phyloP scores from a whole-genome alignment of 1,140 invertebrate genomes.

The Brachionus rubens region DNA sequence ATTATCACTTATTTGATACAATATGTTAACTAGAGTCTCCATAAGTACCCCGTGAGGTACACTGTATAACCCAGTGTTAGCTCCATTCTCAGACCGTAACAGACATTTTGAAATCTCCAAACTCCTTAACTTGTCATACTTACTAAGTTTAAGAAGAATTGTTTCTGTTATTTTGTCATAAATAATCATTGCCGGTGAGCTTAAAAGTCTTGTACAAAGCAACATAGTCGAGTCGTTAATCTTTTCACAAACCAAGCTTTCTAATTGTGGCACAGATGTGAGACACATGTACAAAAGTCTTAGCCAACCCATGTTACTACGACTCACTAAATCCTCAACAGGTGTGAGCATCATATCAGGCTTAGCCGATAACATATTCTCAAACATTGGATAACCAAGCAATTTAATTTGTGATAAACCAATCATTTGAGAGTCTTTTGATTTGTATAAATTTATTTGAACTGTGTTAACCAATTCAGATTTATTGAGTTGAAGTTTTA shows the following conservation, averaged over 20 bases:
- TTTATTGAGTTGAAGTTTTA: conserved; percentile 73
- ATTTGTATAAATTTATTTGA: conserved; percentile 71
- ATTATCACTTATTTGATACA: conserved; percentile 72
- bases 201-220: conserved; percentile 70
- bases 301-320: conserved; percentile 68
- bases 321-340: conserved; percentile 55
- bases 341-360: conserved; percentile 50
- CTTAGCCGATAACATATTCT: conserved; percentile 55
- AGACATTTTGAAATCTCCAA: conserved; percentile 58
- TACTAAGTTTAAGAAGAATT: conserved; percentile 59
- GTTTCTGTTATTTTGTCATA: conserved; percentile 58
- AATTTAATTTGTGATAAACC: conserved; percentile 81
- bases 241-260: conserved; percentile 49
- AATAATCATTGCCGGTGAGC: conserved; percentile 66
- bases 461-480: conserved; percentile 71
- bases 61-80: not conserved
- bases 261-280: conserved; percentile 61
- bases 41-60: conserved; percentile 54
- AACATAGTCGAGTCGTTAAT: conserved; percentile 64
- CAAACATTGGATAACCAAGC: conserved; percentile 74
- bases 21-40: conserved; percentile 68
- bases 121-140: conserved; percentile 57
- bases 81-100: conserved; percentile 48
- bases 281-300: conserved; percentile 69
- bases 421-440: conserved; percentile 78